A percentile compares a stretch with the other conserved stretches of the same genome.
These are phyloP conservation scores for Monoplex corrugatus DNA, from an alignment of 2,888 invertebrate genomes.

Conservation along the genomic window DNA sequence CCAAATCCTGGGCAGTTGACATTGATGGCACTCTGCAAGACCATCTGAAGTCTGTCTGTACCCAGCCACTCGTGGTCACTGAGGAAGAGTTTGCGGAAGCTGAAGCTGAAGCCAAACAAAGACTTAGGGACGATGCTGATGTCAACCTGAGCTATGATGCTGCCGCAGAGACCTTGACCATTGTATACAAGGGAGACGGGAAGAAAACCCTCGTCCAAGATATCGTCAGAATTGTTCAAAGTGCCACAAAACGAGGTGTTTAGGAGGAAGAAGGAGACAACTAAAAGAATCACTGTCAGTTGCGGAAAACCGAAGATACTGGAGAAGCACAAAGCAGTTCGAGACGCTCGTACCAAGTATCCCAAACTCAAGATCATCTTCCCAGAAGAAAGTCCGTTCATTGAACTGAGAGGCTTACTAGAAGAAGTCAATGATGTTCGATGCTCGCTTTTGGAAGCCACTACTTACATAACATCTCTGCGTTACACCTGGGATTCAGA, in stretches of 20 bases:
- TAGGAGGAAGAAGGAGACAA: neutral
- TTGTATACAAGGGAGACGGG: neutral
- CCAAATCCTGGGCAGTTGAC: conserved; percentile 12
- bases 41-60: neutral
- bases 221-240: neutral
- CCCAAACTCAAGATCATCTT: conserved; percentile 5
- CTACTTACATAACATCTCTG: neutral
- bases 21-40: neutral
- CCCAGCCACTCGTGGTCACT: conserved; percentile 2
- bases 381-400: neutral
- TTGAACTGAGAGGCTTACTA: conserved; percentile 30
- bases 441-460: neutral
- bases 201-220: neutral
- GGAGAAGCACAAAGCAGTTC: neutral
- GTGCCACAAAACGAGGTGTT: neutral
- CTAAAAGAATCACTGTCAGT: neutral
- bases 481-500: conserved; percentile 2
- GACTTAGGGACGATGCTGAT: neutral
- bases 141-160: neutral
- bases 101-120: neutral
- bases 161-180: neutral
- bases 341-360: neutral
- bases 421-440: neutral
- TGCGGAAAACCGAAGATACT: conserved; percentile 19
- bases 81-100: conserved; percentile 38